phyloP scores from a whole-genome alignment of 1,140 invertebrate species.

The Heterodera carotae region DNA sequence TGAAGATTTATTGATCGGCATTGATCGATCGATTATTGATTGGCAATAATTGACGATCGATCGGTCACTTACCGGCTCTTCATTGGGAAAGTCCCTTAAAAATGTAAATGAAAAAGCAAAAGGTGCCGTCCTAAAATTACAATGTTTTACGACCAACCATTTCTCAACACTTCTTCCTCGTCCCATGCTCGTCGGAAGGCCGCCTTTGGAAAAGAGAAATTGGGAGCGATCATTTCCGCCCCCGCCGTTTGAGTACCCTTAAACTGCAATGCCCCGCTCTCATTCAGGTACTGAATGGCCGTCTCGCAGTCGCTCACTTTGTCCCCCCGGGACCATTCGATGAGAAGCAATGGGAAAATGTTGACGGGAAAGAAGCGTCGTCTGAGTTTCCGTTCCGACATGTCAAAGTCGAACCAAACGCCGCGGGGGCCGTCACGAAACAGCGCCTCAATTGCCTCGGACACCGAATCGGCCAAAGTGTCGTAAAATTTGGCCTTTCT shows the following conservation, averaged over 20 bases:
- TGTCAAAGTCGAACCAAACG: conserved; percentile 83
- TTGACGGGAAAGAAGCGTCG: conserved; percentile 78
- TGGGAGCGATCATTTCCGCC: no score
- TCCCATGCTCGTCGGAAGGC: conserved; percentile 4
- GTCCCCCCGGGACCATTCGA: conserved; percentile 50
- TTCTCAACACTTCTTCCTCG: not conserved
- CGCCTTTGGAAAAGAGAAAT: not conserved
- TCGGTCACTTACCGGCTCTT: conserved; percentile 85
- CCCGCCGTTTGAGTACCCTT: conserved; percentile 23
- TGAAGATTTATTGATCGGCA: conserved; percentile 35
- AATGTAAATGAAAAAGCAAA: conserved; percentile 71
- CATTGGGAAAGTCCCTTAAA: conserved; percentile 60
- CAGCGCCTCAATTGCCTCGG: conserved; percentile 32
- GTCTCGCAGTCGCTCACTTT: conserved; percentile 72
- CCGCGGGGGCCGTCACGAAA: conserved; percentile 79
- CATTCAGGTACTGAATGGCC: conserved; percentile 70
- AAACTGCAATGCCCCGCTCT: conserved; percentile 72
- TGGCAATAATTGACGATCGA: conserved; percentile 69
- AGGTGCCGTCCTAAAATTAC: conserved; percentile 74
- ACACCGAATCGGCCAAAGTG: conserved; percentile 21
- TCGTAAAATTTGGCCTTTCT: conserved; percentile 71
- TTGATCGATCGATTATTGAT: conserved; percentile 73
- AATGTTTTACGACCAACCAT: not conserved
- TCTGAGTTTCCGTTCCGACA: conserved; percentile 67
- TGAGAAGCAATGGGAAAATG: conserved; percentile 79